phyloP scores from a whole-genome alignment of 2,888 invertebrate genomes.

The Gymnoscelis rufifasciata region DNA sequence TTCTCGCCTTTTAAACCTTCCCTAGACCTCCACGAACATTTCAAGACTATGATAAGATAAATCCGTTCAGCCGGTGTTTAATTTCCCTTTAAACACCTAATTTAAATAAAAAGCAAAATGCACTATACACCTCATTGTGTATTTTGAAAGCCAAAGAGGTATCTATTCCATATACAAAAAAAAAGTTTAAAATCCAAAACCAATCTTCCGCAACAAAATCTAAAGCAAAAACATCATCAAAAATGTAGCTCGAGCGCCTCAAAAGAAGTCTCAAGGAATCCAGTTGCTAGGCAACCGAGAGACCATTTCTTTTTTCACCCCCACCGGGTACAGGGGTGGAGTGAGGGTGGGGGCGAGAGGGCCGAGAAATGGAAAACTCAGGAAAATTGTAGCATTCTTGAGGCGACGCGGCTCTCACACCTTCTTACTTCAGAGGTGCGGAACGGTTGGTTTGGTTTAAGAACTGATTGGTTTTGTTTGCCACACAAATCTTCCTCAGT shows the following conservation, averaged over 20 bases:
- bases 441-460: constrained; percentile 42
- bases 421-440: constrained; percentile 58
- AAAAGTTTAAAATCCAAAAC: not conserved
- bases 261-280: constrained; percentile 39
- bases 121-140: too few relatives aligned
- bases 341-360: constrained; percentile 37
- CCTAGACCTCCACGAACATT: too few relatives aligned
- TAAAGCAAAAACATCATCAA: constrained; percentile 5
- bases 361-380: constrained; percentile 78
- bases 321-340: constrained; percentile 26
- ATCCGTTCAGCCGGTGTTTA: too few relatives aligned
- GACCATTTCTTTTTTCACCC: constrained; percentile 67
- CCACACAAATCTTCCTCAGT: too few relatives aligned
- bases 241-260: constrained; percentile 18
- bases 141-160: too few relatives aligned
- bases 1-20: too few relatives aligned
- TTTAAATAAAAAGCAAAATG: too few relatives aligned
- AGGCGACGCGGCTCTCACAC: constrained; percentile 77
- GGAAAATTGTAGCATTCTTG: constrained; percentile 80
- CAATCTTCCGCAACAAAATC: too few relatives aligned
- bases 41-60: too few relatives aligned
- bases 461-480: too few relatives aligned
- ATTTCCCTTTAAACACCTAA: too few relatives aligned
- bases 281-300: constrained; percentile 63
- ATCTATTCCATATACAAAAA: too few relatives aligned